Evolutionary conservation across 2,113 vertebrate species (phyloP), one percentile per base, ranked within the genome.

Genomic region (Phrynosoma platyrhinos): DNA sequence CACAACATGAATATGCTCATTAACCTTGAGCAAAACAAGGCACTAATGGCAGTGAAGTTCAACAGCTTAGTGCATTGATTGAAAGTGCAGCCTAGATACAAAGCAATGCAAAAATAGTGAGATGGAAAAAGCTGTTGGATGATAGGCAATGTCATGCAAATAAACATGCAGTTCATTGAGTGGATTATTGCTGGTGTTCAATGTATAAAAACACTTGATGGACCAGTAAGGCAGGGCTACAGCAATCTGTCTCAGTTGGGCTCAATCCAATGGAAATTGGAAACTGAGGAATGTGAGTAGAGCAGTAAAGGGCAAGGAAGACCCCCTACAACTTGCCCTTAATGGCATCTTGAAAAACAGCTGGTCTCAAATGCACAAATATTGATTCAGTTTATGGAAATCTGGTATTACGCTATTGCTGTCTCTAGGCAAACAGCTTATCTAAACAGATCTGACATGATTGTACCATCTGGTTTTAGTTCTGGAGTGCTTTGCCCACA

Each of bases 331-430:
- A 92, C 88, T 92, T 92, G 89, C 92, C 76, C 98, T 98, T 98
- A 98, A 98, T 96, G 98, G 98, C 98, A 98, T 99, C 98, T 98
- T 98, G 97, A 97, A 98, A 98, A 98, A 95, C 98, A 99, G 97
- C 97, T 98, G 98, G 97, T 96, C 94, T 95, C 94, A 94, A 93
- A 95, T 18, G 84, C 90, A 96, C 98, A 98, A 98, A 98, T 98
- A 98, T 99, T 98, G 98, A 98, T 96, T 97, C 96, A 95, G 95
- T 97, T 95, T 97, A 97, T 98, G 97, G 96, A 98, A 97, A 97
- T 98, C 97, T 97, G 97, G 96, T 97, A 96, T 96, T 95, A 91
- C 94, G 93, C 95, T 90, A 89, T 91, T 91, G 93, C 92, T 97
- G 98, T 98, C 98, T 96, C 96, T 96, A 95, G 95, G 97, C 97